A percentile compares a stretch with the other conserved stretches of the same genome.
These are phyloP conservation scores for Lycophotia porphyrea DNA, from an alignment of 2,888 invertebrate genomes.

Conservation along the genomic window DNA sequence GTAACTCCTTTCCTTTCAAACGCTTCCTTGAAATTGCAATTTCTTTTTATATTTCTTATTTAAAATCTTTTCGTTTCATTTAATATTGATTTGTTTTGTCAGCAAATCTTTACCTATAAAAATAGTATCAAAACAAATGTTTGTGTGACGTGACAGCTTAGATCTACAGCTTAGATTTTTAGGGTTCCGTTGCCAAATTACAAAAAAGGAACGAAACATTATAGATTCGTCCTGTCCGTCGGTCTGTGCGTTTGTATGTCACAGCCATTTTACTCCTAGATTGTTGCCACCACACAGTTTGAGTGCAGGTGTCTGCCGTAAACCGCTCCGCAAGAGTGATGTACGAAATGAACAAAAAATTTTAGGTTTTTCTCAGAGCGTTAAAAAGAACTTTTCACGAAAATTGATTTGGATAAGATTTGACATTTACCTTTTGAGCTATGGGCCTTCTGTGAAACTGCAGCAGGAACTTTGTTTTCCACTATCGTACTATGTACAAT, in stretches of 20 bases:
- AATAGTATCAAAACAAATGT: too few species aligned
- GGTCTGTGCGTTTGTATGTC: neutral
- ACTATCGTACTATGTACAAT: neutral
- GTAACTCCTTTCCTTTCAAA: neutral
- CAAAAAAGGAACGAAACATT: too few species aligned
- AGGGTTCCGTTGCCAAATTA: too few species aligned
- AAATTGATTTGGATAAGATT: too few species aligned
- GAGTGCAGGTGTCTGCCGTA: neutral
- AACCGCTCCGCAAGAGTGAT: neutral
- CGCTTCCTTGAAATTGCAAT: neutral
- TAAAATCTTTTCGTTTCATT: too few species aligned
- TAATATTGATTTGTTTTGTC: neutral
- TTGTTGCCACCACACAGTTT: neutral
- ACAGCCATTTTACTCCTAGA: neutral
- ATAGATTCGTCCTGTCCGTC: neutral
- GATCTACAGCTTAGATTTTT: neutral
- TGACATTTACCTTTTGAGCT: too few species aligned
- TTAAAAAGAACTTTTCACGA: too few species aligned
- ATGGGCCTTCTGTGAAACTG: too few species aligned
- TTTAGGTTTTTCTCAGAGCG: too few species aligned
- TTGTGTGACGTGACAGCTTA: neutral
- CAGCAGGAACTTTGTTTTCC: neutral
- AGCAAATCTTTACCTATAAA: too few species aligned
- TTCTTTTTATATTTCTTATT: neutral
- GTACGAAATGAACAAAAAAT: too few species aligned